Base-by-base conservation (phyloP, 1,140 invertebrate genomes). In the Procambarus virginalis region DNA sequence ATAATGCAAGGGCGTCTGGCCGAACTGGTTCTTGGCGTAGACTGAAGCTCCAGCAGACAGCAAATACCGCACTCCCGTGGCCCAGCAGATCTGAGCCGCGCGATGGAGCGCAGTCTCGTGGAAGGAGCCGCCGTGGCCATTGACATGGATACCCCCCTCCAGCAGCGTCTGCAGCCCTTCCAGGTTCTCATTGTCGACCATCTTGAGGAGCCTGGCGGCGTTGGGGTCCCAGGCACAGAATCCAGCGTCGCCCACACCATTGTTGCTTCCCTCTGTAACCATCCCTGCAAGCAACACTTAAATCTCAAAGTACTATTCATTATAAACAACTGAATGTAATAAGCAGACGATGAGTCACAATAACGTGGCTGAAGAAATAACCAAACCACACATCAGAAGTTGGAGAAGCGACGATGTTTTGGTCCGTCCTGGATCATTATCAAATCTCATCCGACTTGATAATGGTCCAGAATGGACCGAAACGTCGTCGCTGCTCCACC, bases 1-100 rank as follows among this genome's bases (percentile, higher is more conserved):
- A 91, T 95, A 93, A 93, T 96, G 96, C 76, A 96, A 92, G 46
- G 95, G 94, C 2, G 96, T 96, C 58, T 95, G 94, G 4, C 94
- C 93, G 90, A 94, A 94, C 78, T 94, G 93, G 83, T 96, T 95
- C 45, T 95, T 94, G 51, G 94, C 94, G 87, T 94, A 93, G 3
- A 95, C 94, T 12, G 93, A 94, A 4, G 94, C 95, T 34, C 95
- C 95, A 58, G 94, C 93, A 2, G 94, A 93, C 2, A 96, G 92
- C 5, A 96, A 93, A 60, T 94, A 93, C 64, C 94, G 94, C 3
- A 95, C 95, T 84, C 94, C 95, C 20, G 95, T 94, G 22, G 94
- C 92, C 84, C 94, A 95, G 9, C 95, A 94, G 10, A 94, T 92
- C 89, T 94, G 94, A 60, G 95, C 95, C 5, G 96, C 95, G 48